Evolutionary conservation across 2,888 invertebrate species (phyloP), one percentile per base, ranked within the genome.

Genomic region (Drosophila emarginata): DNA sequence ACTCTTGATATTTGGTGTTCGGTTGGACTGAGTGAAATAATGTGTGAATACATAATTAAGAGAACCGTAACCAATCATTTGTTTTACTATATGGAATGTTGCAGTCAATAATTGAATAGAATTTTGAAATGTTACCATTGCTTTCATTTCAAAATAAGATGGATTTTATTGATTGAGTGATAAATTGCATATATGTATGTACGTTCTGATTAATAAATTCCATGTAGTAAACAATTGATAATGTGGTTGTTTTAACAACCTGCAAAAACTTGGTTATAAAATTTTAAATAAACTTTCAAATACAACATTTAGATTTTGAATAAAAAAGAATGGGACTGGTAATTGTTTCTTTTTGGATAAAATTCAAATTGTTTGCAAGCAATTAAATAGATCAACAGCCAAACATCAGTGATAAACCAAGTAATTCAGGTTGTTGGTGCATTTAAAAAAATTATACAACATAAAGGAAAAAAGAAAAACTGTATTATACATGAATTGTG

Each of bases 291-390:
- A 40, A 15, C 18, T 18, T 11, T 14, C 12, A 45, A 28, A 18
- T 21, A 77, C 77, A 78, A 78, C 77, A 77, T 78, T 50, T 67
- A 77, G 78, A 77, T 64, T 57, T 37, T 9, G 18, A 57, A 23
- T 39, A 45, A 45, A 45, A 9, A 45, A 1, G 21, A 4, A 45
- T 3, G 9, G 11, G 45, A 45, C 32, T 53, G 1, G n/a, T 26
- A 12, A 37, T 21, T 7, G n/a, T n/a, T 14, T 12, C 1, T 21
- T 39, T 4, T 4, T 57, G 9, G 14, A 36, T 6, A 57, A 14
- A 57, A 52, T 52, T 52, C 2, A 26, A 52, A 52, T 23, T 12
- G 26, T 56, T 56, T 14, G 56, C 57, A 75, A 66, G 54, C 76
- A 78, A 62, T 45, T 52, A 45, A 45, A 32, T 32, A 54, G 21